Percentiles rank a stretch among this genome's conserved stretches.
phyloP scores from a whole-genome alignment of 2,888 invertebrate genomes.

The Morinoia aosen region DNA sequence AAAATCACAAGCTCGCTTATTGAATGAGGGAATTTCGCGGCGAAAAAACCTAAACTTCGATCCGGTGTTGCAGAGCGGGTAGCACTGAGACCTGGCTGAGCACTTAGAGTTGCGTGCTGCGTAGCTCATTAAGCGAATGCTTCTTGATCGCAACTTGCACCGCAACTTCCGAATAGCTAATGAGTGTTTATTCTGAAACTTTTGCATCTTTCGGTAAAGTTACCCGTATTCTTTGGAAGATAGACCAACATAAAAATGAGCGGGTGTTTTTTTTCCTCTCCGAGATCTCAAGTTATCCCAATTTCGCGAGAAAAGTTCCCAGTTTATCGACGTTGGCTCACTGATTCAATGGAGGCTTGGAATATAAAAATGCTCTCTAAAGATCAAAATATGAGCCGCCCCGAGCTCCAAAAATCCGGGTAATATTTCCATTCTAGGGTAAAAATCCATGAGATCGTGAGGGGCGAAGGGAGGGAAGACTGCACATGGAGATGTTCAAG shows the following conservation, averaged over 20 bases:
- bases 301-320: not conserved
- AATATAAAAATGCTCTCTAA: slow-evolving; percentile 9
- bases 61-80: not conserved
- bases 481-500: not conserved
- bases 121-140: slow-evolving; percentile 47
- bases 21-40: not conserved
- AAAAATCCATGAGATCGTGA: not conserved
- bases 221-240: not conserved
- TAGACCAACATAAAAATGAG: slow-evolving; percentile 27
- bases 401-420: slow-evolving; percentile 1
- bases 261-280: not conserved
- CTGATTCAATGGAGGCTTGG: slow-evolving; percentile 18
- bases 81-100: not conserved
- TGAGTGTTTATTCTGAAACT: slow-evolving; percentile 51
- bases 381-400: slow-evolving; percentile 10
- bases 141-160: slow-evolving; percentile 44
- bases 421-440: not conserved
- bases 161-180: slow-evolving; percentile 52
- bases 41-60: not conserved
- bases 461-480: not conserved
- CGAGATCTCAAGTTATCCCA: not conserved
- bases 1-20: not conserved
- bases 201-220: not conserved
- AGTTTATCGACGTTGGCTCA: slow-evolving; percentile 28
- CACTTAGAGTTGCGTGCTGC: too few relatives aligned